Evolutionary conservation across 2,888 invertebrate species (phyloP).

Genomic region (Onchidella celtica): DNA sequence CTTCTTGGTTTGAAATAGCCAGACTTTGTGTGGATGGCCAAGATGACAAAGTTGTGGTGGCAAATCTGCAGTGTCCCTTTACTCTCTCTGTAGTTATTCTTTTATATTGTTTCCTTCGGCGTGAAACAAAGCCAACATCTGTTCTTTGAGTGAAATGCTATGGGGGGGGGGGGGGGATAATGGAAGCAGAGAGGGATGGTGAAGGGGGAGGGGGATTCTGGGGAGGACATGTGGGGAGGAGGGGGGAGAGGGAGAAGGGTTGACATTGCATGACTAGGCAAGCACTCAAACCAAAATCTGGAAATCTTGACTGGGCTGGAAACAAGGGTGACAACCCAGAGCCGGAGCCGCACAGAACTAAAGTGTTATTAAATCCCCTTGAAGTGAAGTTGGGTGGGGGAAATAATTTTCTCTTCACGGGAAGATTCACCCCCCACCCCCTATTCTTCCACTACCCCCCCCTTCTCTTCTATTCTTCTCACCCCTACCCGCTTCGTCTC

Average conservation of each 20-base stretch:
- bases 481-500: too few species aligned
- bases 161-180: not conserved
- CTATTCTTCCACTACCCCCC: too few species aligned
- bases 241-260: not conserved
- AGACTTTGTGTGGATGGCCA: too few species aligned
- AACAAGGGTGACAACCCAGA: not conserved
- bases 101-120: too few species aligned
- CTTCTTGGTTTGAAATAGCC: too few species aligned
- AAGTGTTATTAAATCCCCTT: constrained; percentile 7
- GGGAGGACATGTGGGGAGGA: not conserved
- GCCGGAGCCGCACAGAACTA: not conserved
- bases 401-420: constrained; percentile 13
- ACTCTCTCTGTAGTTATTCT: too few species aligned
- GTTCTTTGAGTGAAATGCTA: not conserved
- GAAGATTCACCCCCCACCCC: too few species aligned
- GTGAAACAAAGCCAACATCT: too few species aligned
- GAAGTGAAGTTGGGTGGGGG: not conserved
- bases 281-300: not conserved
- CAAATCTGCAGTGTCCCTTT: too few species aligned
- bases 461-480: not conserved
- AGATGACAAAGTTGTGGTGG: too few species aligned
- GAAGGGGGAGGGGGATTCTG: not conserved
- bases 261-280: not conserved
- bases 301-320: constrained; percentile 9
- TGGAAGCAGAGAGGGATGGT: not conserved